Percentiles rank a stretch among this genome's conserved stretches.
These are phyloP conservation scores for Microdon myrmicae DNA, from an alignment of 2,888 invertebrate species.

Conservation along the genomic window DNA sequence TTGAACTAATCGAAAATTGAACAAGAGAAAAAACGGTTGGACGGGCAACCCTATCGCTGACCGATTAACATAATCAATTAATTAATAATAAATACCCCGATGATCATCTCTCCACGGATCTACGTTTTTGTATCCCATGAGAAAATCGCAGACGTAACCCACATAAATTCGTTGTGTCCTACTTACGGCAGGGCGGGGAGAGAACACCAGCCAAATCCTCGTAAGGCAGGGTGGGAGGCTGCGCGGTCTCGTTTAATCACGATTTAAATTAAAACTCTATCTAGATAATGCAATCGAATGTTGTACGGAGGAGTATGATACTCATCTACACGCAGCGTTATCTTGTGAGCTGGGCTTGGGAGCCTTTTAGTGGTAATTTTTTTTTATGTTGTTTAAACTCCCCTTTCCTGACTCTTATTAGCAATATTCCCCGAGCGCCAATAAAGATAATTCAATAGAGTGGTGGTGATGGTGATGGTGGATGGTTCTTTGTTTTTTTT, in stretches of 20 bases:
- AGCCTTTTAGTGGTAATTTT: neutral
- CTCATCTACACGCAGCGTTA: too few relatives aligned
- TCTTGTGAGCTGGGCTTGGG: conserved; percentile 34
- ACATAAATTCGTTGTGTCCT: neutral
- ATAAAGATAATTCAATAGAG: conserved; percentile 51
- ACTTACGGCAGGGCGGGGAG: too few relatives aligned
- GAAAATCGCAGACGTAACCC: conserved; percentile 21
- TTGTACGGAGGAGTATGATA: too few relatives aligned
- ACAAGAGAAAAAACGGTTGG: conserved; percentile 6
- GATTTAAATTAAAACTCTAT: conserved; percentile 52
- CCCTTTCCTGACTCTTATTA: conserved; percentile 42
- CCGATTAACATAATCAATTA: conserved; percentile 51
- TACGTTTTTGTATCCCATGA: conserved; percentile 22
- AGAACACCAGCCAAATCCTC: too few relatives aligned
- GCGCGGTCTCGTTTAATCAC: conserved; percentile 44
- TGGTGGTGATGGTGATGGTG: too few relatives aligned
- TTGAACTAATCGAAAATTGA: conserved; percentile 37
- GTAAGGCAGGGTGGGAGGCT: conserved; percentile 3
- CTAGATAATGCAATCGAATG: conserved; percentile 53
- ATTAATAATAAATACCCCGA: conserved; percentile 48
- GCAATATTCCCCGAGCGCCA: conserved; percentile 44
- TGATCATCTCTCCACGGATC: conserved; percentile 32
- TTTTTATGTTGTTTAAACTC: conserved; percentile 5
- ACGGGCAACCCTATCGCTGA: conserved; percentile 37
- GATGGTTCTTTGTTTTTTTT: conserved; percentile 10